Percentiles rank a stretch among this genome's conserved stretches.
These are phyloP conservation scores for Nemurella pictetii DNA, from an alignment of 2,888 invertebrate species.

Conservation along the genomic window DNA sequence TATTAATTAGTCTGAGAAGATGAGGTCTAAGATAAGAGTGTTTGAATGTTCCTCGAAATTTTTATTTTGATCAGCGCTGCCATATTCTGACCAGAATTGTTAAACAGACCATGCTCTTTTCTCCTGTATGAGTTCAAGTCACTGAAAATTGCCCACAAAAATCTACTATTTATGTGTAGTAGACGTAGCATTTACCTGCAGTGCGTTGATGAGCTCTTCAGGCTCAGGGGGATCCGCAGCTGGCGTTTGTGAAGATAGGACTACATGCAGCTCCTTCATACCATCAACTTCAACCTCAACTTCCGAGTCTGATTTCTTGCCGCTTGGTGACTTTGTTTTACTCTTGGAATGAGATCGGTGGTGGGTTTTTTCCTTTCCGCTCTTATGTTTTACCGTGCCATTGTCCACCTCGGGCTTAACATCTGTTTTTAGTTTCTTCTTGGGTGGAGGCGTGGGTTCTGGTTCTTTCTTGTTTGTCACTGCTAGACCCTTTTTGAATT, in stretches of 20 bases:
- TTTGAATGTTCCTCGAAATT: too few relatives aligned
- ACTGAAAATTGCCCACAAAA: too few relatives aligned
- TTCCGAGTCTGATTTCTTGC: conserved; percentile 58
- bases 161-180: too few relatives aligned
- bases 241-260: conserved; percentile 77
- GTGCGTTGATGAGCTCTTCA: conserved; percentile 84
- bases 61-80: too few relatives aligned
- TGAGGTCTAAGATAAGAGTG: too few relatives aligned
- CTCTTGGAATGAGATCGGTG: conserved; percentile 46
- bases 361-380: conserved; percentile 45
- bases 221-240: conserved; percentile 89
- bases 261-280: conserved; percentile 73
- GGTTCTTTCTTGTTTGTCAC: conserved; percentile 16
- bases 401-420: conserved; percentile 21
- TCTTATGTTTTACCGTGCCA: not conserved
- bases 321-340: conserved; percentile 54
- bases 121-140: too few relatives aligned
- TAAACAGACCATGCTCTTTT: too few relatives aligned
- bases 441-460: conserved; percentile 51
- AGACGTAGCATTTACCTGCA: conserved; percentile 54
- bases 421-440: conserved; percentile 53
- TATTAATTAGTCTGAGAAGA: too few relatives aligned
- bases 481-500: conserved; percentile 68
- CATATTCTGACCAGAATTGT: too few relatives aligned
- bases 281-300: conserved; percentile 63